These are phyloP conservation scores for Drosophila pallidifrons DNA, from an alignment of 1,140 invertebrate genomes.

Conservation along the genomic window DNA sequence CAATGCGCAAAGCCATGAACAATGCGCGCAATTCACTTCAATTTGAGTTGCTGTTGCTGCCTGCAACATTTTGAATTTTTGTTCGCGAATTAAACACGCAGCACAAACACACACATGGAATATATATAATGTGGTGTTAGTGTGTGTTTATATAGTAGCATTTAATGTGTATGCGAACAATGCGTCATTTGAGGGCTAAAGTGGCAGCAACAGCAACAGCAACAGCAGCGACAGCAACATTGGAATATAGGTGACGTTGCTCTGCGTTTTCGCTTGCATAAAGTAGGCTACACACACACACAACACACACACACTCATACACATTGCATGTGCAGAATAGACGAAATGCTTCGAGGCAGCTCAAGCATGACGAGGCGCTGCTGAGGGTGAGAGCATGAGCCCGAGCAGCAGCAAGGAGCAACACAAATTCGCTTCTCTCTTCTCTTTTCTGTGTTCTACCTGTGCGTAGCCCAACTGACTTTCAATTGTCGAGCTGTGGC, in stretches of 20 bases:
- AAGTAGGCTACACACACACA: constrained; percentile 52
- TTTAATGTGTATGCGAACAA: constrained; percentile 56
- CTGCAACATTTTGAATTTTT: constrained; percentile 61
- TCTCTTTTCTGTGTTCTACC: constrained; percentile 7
- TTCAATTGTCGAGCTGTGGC: constrained; percentile 1
- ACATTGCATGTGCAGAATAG: constrained; percentile 60
- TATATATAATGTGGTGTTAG: background rate
- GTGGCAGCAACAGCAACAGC: constrained; percentile 37
- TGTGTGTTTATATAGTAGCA: constrained; percentile 5
- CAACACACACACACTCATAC: constrained; percentile 9
- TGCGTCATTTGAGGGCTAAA: constrained; percentile 74
- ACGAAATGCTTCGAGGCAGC: constrained; percentile 45
- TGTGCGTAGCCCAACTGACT: constrained; percentile 46
- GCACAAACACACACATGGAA: constrained; percentile 23
- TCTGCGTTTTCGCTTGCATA: constrained; percentile 50
- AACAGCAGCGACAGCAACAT: constrained; percentile 16
- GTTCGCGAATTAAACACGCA: constrained; percentile 76
- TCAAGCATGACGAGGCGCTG: constrained; percentile 51
- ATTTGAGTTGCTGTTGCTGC: constrained; percentile 51
- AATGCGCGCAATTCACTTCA: constrained; percentile 77
- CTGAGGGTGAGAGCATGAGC: constrained; percentile 29
- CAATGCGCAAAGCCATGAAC: constrained; percentile 46
- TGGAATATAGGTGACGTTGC: constrained; percentile 69
- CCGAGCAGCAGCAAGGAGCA: background rate
- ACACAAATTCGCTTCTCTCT: no score